Evolutionary conservation across 2,888 invertebrate genomes (phyloP).

Genomic region (Tridacna crocea): DNA sequence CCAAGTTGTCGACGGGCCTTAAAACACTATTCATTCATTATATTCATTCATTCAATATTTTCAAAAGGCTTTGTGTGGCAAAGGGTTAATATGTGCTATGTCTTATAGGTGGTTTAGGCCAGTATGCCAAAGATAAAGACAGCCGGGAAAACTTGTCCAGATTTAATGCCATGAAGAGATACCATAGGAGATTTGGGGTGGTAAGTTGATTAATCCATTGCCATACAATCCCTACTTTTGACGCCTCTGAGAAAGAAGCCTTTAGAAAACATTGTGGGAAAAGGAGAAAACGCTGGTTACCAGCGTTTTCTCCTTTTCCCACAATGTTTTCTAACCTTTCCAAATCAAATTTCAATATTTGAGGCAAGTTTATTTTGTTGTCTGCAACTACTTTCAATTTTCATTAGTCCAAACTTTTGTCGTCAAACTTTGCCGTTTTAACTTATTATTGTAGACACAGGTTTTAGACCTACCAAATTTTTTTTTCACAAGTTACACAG

Average conservation of each 20-base stretch:
- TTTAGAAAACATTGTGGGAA: not conserved
- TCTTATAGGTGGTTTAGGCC: slow-evolving; percentile 87
- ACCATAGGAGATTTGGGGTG: slow-evolving; percentile 91
- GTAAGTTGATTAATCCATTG: slow-evolving; percentile 56
- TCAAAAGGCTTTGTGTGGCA: too few relatives aligned
- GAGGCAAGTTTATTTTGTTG: not conserved
- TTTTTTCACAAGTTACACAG: too few relatives aligned
- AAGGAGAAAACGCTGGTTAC: not conserved
- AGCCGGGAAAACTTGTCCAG: slow-evolving; percentile 90
- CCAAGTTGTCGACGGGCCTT: too few relatives aligned
- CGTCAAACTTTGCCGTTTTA: too few relatives aligned
- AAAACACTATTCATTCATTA: too few relatives aligned
- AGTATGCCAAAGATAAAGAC: slow-evolving; percentile 86
- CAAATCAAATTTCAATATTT: not conserved
- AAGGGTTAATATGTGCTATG: not conserved
- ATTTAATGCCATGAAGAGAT: slow-evolving; percentile 91
- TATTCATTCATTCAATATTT: too few relatives aligned
- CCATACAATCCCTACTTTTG: too few relatives aligned
- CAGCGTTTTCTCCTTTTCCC: not conserved
- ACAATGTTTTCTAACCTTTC: not conserved
- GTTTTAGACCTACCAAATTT: too few relatives aligned
- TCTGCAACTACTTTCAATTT: not conserved
- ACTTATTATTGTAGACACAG: too few relatives aligned
- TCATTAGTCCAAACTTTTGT: not conserved
- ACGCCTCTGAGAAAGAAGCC: too few relatives aligned